These are phyloP conservation scores for Lycocerus yunnanus DNA, from an alignment of 2,888 invertebrate species.

Conservation along the genomic window DNA sequence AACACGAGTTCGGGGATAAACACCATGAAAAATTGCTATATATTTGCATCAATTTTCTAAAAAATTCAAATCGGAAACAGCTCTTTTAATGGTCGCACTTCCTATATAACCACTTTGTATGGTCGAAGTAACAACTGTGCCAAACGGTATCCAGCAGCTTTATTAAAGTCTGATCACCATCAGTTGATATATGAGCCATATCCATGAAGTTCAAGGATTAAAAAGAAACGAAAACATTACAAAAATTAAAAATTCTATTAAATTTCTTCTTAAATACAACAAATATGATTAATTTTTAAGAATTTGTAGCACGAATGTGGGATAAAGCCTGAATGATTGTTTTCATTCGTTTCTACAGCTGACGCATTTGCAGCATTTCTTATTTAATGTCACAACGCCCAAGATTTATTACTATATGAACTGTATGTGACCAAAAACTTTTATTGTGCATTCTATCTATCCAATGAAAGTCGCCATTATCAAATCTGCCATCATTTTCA, in stretches of 20 bases:
- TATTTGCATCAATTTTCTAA: neutral
- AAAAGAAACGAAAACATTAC: neutral
- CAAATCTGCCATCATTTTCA: neutral
- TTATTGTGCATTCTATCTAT: conserved; percentile 5
- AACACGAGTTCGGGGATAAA: neutral
- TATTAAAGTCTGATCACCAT: neutral
- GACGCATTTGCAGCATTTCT: conserved; percentile 5
- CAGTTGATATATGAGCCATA: neutral
- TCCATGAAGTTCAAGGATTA: neutral
- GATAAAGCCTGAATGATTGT: conserved; percentile 8
- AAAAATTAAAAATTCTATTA: neutral
- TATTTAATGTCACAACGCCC: conserved; percentile 14
- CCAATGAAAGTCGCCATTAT: conserved; percentile 1
- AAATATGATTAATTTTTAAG: neutral
- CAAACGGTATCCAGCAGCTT: neutral
- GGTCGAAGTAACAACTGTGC: neutral
- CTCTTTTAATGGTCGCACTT: neutral
- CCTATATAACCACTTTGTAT: neutral
- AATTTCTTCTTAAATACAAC: neutral
- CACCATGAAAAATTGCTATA: neutral
- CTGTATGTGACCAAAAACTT: conserved; percentile 10
- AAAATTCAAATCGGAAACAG: neutral
- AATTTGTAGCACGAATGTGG: neutral
- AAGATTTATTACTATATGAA: conserved; percentile 19
- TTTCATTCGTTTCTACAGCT: conserved; percentile 8